A percentile compares a stretch with the other conserved stretches of the same genome.
phyloP scores from a whole-genome alignment of 2,113 vertebrate genomes.

The Scalopus aquaticus region DNA sequence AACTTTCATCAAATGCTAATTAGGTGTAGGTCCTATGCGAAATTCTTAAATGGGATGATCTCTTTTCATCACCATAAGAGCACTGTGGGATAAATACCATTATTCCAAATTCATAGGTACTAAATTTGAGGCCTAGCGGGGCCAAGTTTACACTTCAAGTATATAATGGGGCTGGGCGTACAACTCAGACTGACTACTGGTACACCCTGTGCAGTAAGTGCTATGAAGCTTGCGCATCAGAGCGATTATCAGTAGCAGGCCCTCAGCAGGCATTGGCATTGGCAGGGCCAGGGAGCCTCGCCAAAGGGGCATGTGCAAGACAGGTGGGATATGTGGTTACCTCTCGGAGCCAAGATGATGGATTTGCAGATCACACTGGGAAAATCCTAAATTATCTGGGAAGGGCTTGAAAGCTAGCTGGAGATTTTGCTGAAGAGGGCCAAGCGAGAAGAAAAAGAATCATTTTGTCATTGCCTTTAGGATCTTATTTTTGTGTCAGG shows the following conservation, averaged over 20 bases:
- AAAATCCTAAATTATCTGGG: neutral
- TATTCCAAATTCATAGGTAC: neutral
- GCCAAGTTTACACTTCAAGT: neutral
- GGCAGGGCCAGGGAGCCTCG: neutral
- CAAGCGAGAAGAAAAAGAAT: neutral
- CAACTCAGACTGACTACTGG: neutral
- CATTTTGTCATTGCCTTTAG: neutral
- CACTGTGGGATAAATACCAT: neutral
- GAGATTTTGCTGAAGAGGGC: neutral
- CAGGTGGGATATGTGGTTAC: no score
- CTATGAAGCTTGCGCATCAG: fast-evolving
- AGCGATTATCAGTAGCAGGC: neutral
- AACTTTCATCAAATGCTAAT: neutral
- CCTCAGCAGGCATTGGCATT: neutral
- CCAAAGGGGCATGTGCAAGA: fast-evolving
- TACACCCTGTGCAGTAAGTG: fast-evolving
- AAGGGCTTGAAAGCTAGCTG: neutral
- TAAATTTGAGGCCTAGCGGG: neutral
- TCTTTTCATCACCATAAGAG: neutral
- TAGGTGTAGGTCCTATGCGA: neutral
- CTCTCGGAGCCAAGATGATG: neutral
- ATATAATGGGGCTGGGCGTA: neutral
- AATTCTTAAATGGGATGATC: neutral
- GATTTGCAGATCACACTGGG: neutral
- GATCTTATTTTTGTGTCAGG: neutral